phyloP scores from a whole-genome alignment of 2,113 vertebrate species.

The Paedocypris sp. region DNA sequence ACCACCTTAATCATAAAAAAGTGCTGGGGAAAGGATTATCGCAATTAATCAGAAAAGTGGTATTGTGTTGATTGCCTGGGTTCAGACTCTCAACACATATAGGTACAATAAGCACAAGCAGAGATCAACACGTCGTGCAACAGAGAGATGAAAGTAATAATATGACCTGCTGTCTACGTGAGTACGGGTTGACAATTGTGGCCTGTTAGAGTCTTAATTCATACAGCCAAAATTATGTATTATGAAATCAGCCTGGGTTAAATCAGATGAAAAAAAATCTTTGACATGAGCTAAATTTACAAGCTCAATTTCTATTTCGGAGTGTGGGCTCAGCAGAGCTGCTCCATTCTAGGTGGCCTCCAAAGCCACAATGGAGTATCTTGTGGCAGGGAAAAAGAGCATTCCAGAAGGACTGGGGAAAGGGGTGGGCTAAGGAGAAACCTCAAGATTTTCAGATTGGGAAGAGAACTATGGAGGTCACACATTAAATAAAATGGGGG shows the following conservation, averaged over 20 bases:
- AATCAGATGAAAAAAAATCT: slow-evolving; percentile 14
- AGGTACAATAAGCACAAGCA: too few relatives aligned
- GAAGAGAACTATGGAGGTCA: slow-evolving; percentile 8
- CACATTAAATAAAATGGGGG: slow-evolving; percentile 13
- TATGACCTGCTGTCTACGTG: neutral
- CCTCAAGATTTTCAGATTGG: slow-evolving; percentile 6
- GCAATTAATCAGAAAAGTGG: too few relatives aligned
- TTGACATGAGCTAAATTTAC: slow-evolving; percentile 23
- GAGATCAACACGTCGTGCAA: too few relatives aligned
- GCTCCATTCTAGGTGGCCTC: slow-evolving; percentile 20
- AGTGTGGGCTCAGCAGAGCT: slow-evolving; percentile 18
- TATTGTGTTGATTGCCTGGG: too few relatives aligned
- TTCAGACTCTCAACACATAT: too few relatives aligned
- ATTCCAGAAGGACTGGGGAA: slow-evolving; percentile 28
- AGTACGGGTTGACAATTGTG: neutral
- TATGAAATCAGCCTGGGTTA: slow-evolving; percentile 14
- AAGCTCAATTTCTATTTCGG: slow-evolving; percentile 31
- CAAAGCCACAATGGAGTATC: slow-evolving; percentile 33
- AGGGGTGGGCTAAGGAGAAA: slow-evolving; percentile 26
- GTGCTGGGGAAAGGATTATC: too few relatives aligned
- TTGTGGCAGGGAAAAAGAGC: slow-evolving; percentile 24
- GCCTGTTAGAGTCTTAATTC: neutral
- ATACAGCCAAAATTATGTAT: neutral
- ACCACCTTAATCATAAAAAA: too few relatives aligned
- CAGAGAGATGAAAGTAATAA: slow-evolving; percentile 2